phyloP scores from a whole-genome alignment of 2,113 vertebrate species.

The Otocyon megalotis region DNA sequence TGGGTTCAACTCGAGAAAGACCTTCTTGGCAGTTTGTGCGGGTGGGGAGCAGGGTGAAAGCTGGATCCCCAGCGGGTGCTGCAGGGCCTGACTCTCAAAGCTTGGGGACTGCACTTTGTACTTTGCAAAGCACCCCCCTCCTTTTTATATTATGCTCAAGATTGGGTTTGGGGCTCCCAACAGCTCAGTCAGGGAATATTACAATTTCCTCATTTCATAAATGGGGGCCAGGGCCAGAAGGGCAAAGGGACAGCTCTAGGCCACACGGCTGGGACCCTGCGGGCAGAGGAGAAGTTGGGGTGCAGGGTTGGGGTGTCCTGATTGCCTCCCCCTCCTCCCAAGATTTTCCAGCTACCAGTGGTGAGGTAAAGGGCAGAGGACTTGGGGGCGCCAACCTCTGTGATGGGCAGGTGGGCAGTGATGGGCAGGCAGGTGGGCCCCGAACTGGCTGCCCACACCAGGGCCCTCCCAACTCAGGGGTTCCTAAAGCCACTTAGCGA shows the following conservation, averaged over 20 bases:
- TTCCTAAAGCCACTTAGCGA: not conserved
- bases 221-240: not conserved
- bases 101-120: rapidly evolving
- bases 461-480: not conserved
- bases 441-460: not conserved
- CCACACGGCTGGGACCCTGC: not conserved
- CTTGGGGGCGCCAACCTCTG: not conserved
- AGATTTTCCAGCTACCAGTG: not conserved
- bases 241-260: not conserved
- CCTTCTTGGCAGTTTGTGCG: too few relatives aligned
- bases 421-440: not conserved
- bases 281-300: not conserved
- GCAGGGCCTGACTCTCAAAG: rapidly evolving
- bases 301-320: not conserved
- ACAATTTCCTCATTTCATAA: rapidly evolving
- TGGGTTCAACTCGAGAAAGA: not conserved
- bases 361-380: not conserved
- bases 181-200: not conserved
- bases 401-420: not conserved
- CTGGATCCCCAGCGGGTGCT: not conserved
- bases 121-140: not conserved
- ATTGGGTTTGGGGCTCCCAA: not conserved
- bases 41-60: not conserved
- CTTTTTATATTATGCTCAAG: not conserved
- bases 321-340: rapidly evolving